phyloP scores from a whole-genome alignment of 2,797 vertebrate species.

The Siniperca undulata region DNA sequence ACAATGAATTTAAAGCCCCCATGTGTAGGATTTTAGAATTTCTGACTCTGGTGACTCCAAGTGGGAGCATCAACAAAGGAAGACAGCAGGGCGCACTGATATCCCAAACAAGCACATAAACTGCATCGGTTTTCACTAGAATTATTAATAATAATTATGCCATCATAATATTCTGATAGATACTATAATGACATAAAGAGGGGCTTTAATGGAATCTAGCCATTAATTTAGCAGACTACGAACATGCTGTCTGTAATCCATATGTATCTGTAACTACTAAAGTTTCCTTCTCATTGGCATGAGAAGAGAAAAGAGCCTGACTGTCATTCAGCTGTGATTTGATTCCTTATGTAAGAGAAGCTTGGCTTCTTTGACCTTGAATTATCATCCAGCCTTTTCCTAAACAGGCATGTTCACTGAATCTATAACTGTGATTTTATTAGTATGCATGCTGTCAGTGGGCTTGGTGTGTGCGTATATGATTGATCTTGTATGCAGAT shows the following conservation, averaged over 20 bases:
- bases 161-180: not conserved
- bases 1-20: not conserved
- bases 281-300: not conserved
- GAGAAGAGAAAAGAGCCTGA: not conserved
- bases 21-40: not conserved
- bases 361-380: constrained; percentile 49
- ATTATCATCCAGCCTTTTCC: constrained; percentile 38
- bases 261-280: not conserved
- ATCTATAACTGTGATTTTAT: constrained; percentile 45
- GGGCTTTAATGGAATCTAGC: not conserved
- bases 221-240: not conserved
- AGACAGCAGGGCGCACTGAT: not conserved
- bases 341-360: constrained; percentile 4
- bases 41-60: not conserved
- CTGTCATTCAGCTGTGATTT: constrained; percentile 13
- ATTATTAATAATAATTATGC: too few species aligned
- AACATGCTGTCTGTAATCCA: not conserved
- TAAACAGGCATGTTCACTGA: constrained; percentile 25
- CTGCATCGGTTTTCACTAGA: not conserved
- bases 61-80: not conserved
- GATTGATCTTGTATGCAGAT: constrained; percentile 66
- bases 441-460: constrained; percentile 50
- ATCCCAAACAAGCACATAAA: not conserved
- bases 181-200: not conserved
- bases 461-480: constrained; percentile 31